Conservation (phyloP, 1,140 invertebrate species). For the Spodoptera frugiperda region DNA sequence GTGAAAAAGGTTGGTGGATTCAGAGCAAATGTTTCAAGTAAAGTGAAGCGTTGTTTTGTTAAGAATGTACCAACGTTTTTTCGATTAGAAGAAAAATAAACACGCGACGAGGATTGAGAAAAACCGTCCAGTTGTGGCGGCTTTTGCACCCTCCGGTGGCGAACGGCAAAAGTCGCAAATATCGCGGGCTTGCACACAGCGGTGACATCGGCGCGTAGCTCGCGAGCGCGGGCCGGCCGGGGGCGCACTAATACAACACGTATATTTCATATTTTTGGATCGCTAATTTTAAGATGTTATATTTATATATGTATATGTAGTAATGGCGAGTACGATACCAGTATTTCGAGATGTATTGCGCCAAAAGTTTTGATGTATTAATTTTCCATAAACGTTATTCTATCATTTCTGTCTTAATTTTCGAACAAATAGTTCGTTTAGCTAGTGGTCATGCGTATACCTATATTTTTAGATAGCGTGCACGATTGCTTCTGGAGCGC, state of each 20-base stretch:
- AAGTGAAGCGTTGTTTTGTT: constrained; percentile 24
- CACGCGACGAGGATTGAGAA: constrained; percentile 80
- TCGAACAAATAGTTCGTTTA: constrained; percentile 81
- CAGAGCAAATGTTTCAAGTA: constrained; percentile 11
- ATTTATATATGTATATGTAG: constrained; percentile 86
- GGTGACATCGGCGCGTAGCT: constrained; percentile 16
- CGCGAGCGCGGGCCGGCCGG: constrained; percentile 65
- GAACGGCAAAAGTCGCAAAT: constrained; percentile 71
- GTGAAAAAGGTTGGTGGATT: constrained; percentile 40
- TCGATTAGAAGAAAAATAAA: constrained; percentile 57
- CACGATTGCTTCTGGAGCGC: constrained; percentile 80
- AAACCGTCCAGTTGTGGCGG: constrained; percentile 84
- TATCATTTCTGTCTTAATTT: constrained; percentile 69
- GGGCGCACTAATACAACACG: constrained; percentile 82
- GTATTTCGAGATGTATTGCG: constrained; percentile 84
- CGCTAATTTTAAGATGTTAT: constrained; percentile 86
- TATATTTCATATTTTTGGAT: constrained; percentile 86
- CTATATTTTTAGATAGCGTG: constrained; percentile 83
- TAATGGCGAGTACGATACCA: constrained; percentile 81
- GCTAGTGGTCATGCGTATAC: constrained; percentile 82
- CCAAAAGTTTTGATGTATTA: constrained; percentile 85
- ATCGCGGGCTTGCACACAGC: constrained; percentile 63
- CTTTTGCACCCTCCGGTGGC: constrained; percentile 81
- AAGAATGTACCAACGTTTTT: constrained; percentile 43
- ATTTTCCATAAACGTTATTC: constrained; percentile 81